These are phyloP conservation scores for Aplocera efformata DNA, from an alignment of 2,888 invertebrate genomes.

Conservation along the genomic window DNA sequence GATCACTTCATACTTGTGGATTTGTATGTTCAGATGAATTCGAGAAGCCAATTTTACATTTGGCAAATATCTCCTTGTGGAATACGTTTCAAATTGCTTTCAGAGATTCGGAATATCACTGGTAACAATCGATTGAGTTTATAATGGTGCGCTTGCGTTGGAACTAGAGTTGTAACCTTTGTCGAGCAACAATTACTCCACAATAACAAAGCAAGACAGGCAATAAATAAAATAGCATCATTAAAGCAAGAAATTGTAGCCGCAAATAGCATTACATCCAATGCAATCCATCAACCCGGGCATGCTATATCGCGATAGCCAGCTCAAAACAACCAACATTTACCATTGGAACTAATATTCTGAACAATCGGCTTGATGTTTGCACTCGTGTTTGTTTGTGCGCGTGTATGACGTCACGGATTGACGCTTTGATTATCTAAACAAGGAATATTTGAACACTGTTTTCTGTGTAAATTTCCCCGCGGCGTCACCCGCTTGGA, in stretches of 20 bases:
- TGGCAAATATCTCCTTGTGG: not conserved
- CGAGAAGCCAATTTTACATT: constrained; percentile 7
- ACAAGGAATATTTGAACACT: constrained; percentile 36
- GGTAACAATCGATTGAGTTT: too few species aligned
- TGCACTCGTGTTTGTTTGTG: constrained; percentile 44
- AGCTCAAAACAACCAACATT: constrained; percentile 46
- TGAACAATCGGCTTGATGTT: constrained; percentile 53
- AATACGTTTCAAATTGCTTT: not conserved
- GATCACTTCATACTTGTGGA: constrained; percentile 16
- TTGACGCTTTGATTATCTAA: constrained; percentile 40
- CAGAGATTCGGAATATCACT: constrained; percentile 7
- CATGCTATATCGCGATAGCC: constrained; percentile 57
- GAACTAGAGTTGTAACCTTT: constrained; percentile 1
- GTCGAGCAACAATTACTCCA: constrained; percentile 17
- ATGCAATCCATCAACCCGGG: constrained; percentile 56
- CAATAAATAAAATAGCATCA: constrained; percentile 23
- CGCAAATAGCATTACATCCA: constrained; percentile 44
- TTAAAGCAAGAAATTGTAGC: constrained; percentile 24
- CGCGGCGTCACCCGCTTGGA: constrained; percentile 23
- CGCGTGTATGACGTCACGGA: constrained; percentile 42
- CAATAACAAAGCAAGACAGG: constrained; percentile 18
- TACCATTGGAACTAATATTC: constrained; percentile 62
- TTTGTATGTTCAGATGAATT: constrained; percentile 9
- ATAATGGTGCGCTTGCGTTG: constrained; percentile 1
- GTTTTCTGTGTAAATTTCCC: constrained; percentile 30